Conservation (phyloP, 2,797 vertebrate species). For the Pygocentrus nattereri region DNA sequence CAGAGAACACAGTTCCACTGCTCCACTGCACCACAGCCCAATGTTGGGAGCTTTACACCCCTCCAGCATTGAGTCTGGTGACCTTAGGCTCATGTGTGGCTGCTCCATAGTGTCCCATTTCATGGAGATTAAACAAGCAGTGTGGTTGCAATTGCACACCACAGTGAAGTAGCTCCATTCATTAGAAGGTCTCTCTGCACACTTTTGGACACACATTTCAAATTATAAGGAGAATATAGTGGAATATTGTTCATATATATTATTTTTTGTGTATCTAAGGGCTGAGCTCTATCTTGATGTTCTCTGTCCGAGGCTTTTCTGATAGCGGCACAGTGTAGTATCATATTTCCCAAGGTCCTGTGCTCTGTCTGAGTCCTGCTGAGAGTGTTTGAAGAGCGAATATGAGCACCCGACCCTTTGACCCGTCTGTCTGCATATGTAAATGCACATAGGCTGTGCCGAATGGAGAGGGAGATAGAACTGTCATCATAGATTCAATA, state of each 20-base stretch:
- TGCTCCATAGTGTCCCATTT: no score
- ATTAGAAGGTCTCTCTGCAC: no score
- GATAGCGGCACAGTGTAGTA: not conserved
- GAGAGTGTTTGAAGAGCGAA: conserved; percentile 47
- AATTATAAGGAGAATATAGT: not conserved
- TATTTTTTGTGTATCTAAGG: not conserved
- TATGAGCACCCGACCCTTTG: conserved; percentile 18
- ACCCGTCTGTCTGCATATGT: conserved; percentile 45
- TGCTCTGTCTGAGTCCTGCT: conserved; percentile 14
- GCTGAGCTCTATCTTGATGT: not conserved
- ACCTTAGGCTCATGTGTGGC: no score
- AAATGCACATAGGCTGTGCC: conserved; percentile 41
- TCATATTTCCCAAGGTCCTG: conserved; percentile 8
- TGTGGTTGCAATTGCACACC: no score
- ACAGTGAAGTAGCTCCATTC: no score
- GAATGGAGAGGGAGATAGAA: conserved; percentile 35
- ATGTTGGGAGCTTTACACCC: no score
- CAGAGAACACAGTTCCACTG: no score
- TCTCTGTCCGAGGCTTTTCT: not conserved
- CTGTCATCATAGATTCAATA: conserved; percentile 33
- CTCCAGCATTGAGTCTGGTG: no score
- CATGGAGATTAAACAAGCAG: no score
- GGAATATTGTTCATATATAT: not conserved
- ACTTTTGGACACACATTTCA: no score
- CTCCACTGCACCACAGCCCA: no score